Evolutionary conservation across 2,888 invertebrate genomes (phyloP).

Genomic region (Drosophila pseudotalamancana): DNA sequence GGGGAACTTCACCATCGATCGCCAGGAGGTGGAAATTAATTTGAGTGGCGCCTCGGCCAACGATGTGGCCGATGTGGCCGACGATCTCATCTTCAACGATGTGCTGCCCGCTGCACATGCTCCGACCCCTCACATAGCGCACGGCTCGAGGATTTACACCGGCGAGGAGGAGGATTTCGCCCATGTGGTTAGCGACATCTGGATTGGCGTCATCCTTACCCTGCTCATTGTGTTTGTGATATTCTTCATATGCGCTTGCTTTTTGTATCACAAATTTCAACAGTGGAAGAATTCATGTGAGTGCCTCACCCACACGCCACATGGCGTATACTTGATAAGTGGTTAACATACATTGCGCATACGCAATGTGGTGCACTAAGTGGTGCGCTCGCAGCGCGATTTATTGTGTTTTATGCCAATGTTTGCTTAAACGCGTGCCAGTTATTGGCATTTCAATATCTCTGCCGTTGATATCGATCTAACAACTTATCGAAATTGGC

Average conservation of each 20-base stretch:
- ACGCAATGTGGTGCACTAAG: no score
- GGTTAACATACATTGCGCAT: conserved; percentile 16
- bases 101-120: conserved; percentile 66
- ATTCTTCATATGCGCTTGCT: conserved; percentile 87
- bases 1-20: conserved; percentile 79
- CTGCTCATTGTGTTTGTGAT: conserved; percentile 87
- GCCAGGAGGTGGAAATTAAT: conserved; percentile 79
- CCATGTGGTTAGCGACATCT: conserved; percentile 87
- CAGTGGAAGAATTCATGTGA: conserved; percentile 88
- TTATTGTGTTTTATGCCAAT: no score
- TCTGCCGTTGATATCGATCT: background rate
- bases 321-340: conserved; percentile 44
- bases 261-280: conserved; percentile 87
- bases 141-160: conserved; percentile 65
- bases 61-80: conserved; percentile 56
- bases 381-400: no score
- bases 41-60: conserved; percentile 61
- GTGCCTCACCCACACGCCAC: conserved; percentile 58
- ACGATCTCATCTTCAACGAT: conserved; percentile 64
- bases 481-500: background rate
- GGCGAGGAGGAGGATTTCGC: conserved; percentile 85
- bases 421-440: background rate
- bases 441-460: background rate
- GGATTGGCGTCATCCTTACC: conserved; percentile 87
- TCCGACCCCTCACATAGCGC: conserved; percentile 61